Evolutionary conservation across 2,888 invertebrate genomes (phyloP).

Genomic region (Acronicta leporina): DNA sequence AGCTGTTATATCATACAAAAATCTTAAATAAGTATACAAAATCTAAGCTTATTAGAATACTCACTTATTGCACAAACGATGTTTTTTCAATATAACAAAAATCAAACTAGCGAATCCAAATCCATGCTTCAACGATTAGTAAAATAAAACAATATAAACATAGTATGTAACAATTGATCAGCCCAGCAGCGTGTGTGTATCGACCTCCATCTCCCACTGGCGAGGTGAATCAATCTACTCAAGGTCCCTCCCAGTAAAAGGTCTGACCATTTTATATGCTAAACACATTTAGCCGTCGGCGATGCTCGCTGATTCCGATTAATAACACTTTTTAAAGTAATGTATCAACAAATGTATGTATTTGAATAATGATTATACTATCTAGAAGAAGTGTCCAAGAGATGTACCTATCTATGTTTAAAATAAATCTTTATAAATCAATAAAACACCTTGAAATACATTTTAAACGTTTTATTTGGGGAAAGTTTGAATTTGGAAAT

Average conservation of each 20-base stretch:
- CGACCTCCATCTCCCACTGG: constrained; percentile 73
- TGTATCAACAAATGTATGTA: background rate
- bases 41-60: too few relatives aligned
- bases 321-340: constrained; percentile 19
- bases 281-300: constrained; percentile 32
- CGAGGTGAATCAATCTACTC: constrained; percentile 83
- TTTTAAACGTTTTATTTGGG: too few relatives aligned
- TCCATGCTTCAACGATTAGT: constrained; percentile 16
- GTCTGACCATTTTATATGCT: constrained; percentile 69
- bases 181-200: constrained; percentile 42
- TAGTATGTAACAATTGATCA: constrained; percentile 38
- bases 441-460: too few relatives aligned
- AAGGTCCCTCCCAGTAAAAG: constrained; percentile 79
- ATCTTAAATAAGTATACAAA: too few relatives aligned
- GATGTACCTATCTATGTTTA: too few relatives aligned
- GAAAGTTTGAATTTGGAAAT: too few relatives aligned
- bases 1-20: too few relatives aligned
- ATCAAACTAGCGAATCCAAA: background rate
- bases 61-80: too few relatives aligned
- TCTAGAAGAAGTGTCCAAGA: background rate
- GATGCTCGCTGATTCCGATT: constrained; percentile 32
- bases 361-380: background rate
- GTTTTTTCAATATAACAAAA: too few relatives aligned
- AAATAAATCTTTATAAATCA: too few relatives aligned
- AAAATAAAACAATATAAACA: constrained; percentile 2